Conservation (phyloP, 2,797 vertebrate genomes). For the Scolopax rusticola region DNA sequence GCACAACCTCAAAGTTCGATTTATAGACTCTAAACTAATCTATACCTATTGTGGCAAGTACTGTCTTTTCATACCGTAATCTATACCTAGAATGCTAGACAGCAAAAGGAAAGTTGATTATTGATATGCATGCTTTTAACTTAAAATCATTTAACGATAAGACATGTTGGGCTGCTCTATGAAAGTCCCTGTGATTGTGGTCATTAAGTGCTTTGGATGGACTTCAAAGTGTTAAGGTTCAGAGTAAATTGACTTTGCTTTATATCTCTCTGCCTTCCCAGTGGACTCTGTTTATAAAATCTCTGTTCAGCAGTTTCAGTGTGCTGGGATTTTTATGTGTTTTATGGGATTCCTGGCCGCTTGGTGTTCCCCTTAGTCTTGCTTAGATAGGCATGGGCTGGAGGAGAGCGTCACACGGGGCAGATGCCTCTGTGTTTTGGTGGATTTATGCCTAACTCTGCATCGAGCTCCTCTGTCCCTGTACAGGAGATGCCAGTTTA, state of each 20-base stretch:
- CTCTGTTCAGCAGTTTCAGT: not conserved
- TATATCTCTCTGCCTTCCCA: not conserved
- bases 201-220: not conserved
- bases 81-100: not conserved
- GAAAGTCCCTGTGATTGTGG: not conserved
- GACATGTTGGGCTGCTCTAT: not conserved
- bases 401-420: not conserved
- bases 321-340: not conserved
- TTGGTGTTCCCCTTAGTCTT: not conserved
- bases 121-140: not conserved
- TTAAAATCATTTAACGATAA: not conserved
- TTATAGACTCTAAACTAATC: conserved; percentile 97
- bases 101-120: not conserved
- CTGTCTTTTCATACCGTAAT: not conserved
- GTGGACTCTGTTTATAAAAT: not conserved
- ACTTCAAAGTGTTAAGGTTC: not conserved
- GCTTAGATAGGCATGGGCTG: not conserved
- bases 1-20: conserved; percentile 97
- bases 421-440: not conserved
- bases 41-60: conserved; percentile 97
- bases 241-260: not conserved
- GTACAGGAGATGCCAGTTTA: not conserved
- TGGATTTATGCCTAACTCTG: not conserved
- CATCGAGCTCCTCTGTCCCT: not conserved
- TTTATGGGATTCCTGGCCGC: not conserved